These are phyloP conservation scores for Melanaphis sacchari DNA, from an alignment of 1,140 invertebrate genomes.

Conservation along the genomic window DNA sequence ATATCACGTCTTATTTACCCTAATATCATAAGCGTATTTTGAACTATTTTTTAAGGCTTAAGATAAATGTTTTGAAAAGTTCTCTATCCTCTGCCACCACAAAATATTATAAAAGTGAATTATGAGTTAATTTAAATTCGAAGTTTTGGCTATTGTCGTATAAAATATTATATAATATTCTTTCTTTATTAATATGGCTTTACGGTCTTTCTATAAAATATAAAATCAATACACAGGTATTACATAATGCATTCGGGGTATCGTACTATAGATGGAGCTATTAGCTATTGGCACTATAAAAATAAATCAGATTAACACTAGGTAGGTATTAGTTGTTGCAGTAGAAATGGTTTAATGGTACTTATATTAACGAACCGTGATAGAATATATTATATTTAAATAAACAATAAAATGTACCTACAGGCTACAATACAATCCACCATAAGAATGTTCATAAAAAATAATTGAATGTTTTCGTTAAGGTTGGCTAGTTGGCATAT, in stretches of 20 bases:
- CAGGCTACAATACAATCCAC: no score
- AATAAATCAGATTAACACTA: no score
- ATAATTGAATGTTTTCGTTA: no score
- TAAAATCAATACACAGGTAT: neutral
- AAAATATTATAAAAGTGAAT: neutral
- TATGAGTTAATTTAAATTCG: neutral
- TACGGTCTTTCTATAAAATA: neutral
- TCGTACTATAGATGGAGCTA: no score
- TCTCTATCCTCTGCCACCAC: neutral
- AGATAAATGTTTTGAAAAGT: neutral
- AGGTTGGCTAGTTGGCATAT: no score
- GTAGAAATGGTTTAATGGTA: neutral
- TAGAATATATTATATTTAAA: neutral
- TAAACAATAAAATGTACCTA: neutral
- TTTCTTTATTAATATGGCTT: neutral
- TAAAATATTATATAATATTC: neutral
- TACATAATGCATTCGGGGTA: neutral
- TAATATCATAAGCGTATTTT: no score
- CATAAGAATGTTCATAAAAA: no score
- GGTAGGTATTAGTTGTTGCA: neutral
- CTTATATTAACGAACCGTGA: neutral
- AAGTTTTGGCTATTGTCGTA: neutral
- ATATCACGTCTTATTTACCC: no score
- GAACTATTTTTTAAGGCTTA: neutral
- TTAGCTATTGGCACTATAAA: no score